Conservation (phyloP, 2,888 invertebrate species). For the Loripinus fragilis region DNA sequence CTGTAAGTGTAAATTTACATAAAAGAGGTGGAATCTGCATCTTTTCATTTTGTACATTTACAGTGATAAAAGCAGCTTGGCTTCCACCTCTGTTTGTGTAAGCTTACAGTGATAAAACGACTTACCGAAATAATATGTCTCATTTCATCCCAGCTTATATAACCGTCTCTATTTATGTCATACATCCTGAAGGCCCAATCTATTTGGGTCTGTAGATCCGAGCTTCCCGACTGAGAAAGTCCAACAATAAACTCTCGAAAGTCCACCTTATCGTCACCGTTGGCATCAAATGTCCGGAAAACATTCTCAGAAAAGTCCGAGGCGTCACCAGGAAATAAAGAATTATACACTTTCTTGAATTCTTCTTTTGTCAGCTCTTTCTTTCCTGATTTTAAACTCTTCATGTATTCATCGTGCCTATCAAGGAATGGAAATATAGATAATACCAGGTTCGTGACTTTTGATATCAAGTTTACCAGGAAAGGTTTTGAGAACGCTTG, state of each 20-base stretch:
- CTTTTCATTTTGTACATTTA: no score
- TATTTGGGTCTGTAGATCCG: constrained; percentile 57
- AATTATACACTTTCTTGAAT: constrained; percentile 48
- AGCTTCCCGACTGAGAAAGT: constrained; percentile 57
- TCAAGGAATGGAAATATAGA: no score
- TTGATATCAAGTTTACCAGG: no score
- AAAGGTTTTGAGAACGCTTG: no score
- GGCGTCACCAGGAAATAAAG: constrained; percentile 47
- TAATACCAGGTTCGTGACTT: no score
- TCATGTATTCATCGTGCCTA: neutral
- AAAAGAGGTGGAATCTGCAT: no score
- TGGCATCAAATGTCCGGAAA: constrained; percentile 50
- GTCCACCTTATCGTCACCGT: constrained; percentile 42
- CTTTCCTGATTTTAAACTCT: constrained; percentile 41
- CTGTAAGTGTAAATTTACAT: no score
- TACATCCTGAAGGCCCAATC: constrained; percentile 67
- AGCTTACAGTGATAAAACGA: no score
- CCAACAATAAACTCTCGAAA: constrained; percentile 65
- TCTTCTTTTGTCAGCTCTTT: constrained; percentile 42
- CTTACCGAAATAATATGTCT: constrained; percentile 52
- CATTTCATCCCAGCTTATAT: constrained; percentile 64
- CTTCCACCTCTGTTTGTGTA: no score
- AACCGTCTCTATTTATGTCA: constrained; percentile 65
- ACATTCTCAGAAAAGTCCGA: constrained; percentile 46
- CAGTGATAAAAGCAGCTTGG: no score